Evolutionary conservation across 2,113 vertebrate genomes (phyloP).

Genomic region (Gobius niger): DNA sequence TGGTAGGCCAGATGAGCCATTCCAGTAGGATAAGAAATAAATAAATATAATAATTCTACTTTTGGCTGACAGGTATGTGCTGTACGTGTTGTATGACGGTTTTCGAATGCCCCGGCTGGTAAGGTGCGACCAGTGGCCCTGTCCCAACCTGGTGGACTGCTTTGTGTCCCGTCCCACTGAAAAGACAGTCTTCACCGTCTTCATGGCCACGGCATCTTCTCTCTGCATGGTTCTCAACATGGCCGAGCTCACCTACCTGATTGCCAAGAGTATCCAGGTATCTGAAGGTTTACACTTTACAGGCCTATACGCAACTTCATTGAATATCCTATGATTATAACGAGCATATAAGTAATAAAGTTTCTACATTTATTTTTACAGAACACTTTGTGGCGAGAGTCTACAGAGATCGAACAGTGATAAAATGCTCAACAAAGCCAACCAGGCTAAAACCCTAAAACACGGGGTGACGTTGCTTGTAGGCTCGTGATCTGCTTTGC

Average conservation of each 20-base stretch:
- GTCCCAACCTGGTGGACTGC: conserved; percentile 76
- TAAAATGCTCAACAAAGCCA: conserved; percentile 51
- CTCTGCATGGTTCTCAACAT: conserved; percentile 74
- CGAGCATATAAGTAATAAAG: no score
- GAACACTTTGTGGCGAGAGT: conserved; percentile 19
- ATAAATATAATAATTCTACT: no score
- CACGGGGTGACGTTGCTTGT: no score
- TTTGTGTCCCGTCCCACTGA: conserved; percentile 74
- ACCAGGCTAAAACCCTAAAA: neutral
- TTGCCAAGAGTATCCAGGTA: conserved; percentile 67
- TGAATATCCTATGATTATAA: no score
- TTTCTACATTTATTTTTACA: conserved; percentile 13
- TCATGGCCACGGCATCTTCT: conserved; percentile 72
- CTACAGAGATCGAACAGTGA: conserved; percentile 32
- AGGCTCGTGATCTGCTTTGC: no score
- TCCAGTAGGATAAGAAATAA: no score
- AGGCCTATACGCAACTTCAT: no score
- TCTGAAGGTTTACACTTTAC: no score
- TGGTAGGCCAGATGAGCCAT: no score
- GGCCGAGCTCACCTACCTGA: conserved; percentile 70
- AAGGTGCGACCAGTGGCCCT: conserved; percentile 74
- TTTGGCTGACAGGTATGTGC: conserved; percentile 53
- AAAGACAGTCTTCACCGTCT: conserved; percentile 73
- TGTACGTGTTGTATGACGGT: conserved; percentile 71
- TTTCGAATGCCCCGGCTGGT: conserved; percentile 74